Conservation (phyloP, 1,140 invertebrate genomes). For the Diorhabda sublineata region DNA sequence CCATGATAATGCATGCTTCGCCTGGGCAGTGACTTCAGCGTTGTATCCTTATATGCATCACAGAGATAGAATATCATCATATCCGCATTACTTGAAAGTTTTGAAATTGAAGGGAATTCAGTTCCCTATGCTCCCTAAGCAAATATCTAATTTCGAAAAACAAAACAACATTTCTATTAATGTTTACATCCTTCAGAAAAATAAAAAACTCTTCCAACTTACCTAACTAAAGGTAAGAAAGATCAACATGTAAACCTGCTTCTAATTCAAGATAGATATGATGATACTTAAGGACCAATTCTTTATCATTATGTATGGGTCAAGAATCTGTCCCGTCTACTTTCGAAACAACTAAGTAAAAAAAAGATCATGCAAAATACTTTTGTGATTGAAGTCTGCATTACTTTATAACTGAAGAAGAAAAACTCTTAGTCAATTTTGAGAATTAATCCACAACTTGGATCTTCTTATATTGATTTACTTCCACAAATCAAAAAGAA, state of each 20-base stretch:
- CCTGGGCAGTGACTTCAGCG: slow-evolving; percentile 39
- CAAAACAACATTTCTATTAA: slow-evolving; percentile 22
- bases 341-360: slow-evolving; percentile 34
- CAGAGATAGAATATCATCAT: too few species aligned
- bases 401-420: slow-evolving; percentile 23
- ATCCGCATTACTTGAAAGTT: background rate
- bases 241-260: slow-evolving; percentile 35
- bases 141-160: too few species aligned
- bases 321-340: slow-evolving; percentile 35
- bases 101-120: slow-evolving; percentile 36
- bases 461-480: too few species aligned
- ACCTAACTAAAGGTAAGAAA: slow-evolving; percentile 30
- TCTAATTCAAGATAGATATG: slow-evolving; percentile 10
- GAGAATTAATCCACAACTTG: too few species aligned
- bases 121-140: slow-evolving; percentile 29
- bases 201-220: slow-evolving; percentile 13
- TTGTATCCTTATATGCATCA: slow-evolving; percentile 24
- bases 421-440: too few species aligned
- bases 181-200: slow-evolving; percentile 29
- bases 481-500: too few species aligned
- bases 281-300: too few species aligned
- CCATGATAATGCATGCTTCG: slow-evolving; percentile 43
- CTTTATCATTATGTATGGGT: slow-evolving; percentile 37
- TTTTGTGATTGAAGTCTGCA: slow-evolving; percentile 40
- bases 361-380: slow-evolving; percentile 26